Evolutionary conservation across 2,888 invertebrate genomes (phyloP), one percentile per base, ranked within the genome.

Genomic region (Tanypteryx hageni): DNA sequence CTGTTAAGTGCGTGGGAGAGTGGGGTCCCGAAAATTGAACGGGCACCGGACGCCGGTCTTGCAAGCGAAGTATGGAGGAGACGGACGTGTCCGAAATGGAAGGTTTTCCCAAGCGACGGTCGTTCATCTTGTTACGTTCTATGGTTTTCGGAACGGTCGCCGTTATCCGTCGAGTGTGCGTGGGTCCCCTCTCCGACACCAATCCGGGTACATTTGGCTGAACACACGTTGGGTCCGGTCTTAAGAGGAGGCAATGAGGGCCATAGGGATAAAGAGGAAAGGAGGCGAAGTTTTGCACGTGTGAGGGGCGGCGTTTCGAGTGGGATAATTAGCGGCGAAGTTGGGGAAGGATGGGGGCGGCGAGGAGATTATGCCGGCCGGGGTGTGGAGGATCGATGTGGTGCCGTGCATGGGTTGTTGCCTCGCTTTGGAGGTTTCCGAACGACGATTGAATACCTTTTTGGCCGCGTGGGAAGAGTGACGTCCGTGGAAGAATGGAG

Each of bases 101-200:
- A 27, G 27, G 22, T 76, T 76, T 22, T 22, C n/a, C 68, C 68
- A 9, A 22, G 22, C 27, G 22, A 27, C 76, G 76, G 3, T 76
- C 89, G 64, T 89, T 89, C 89, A 89, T 89, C 89, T 89, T 89
- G 64, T 89, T 89, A 89, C 64, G 68, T 68, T 64, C 64, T 59
- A 59, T 86, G 89, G 89, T 89, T 89, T 89, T 89, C 64, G 89
- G 89, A 83, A 64, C 64, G 89, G 61, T 31, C 44, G 85, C 22
- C 85, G 27, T 27, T 82, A 57, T 44, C 57, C 57, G 83, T 56
- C 18, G 14, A 57, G n/a, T 16, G n/a, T n/a, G 18, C 31, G 83
- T 4, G 83, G 11, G n/a, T 56, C 83, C 57, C 56, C n/a, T n/a
- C 16, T 82, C 31, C 83, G 44, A 3, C 44, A n/a, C 83, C n/a